Evolutionary conservation across 2,797 vertebrate genomes (phyloP), one percentile per base, ranked within the genome.

Genomic region (Balearica regulorum): DNA sequence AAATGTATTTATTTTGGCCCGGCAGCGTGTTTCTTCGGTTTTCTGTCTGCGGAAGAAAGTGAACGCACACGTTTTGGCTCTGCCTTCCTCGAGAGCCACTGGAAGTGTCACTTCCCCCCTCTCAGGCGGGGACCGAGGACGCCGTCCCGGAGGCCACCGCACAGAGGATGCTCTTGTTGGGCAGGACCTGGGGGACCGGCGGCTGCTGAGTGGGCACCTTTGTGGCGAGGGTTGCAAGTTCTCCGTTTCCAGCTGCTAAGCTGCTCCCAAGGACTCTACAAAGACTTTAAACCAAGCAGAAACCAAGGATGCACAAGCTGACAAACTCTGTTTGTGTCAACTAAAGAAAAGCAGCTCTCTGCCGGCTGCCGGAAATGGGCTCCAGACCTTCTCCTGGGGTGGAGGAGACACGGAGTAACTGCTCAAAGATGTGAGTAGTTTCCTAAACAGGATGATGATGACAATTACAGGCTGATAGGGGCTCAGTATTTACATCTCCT

Each of bases 301-400:
- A 96, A 87, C 75, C 9, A 65, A 94, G 95, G 97, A 97, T 97
- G 97, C 96, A 96, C 93, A 96, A 87, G 94, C 97, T 97, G 98
- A 96, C 96, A 98, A 97, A 97, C 80, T 82, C 88, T 88, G 93
- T 97, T 98, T 98, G 97, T 93, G 97, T 97, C 97, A 97, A 41
- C 51, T 43, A 88, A 93, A 89, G 87, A 13, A 92, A 95, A 94
- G 62, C 94, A 94, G 96, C 58, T 95, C 94, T 48, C 92, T 91
- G 93, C 89, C 53, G 87, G 94, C 93, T 94, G 96, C 92, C 46
- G 87, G 97, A 98, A 98, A 97, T 92, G 92, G 96, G 95, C 96
- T 97, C 94, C 98, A 98, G 97, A 95, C 94, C 93, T 97, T 97
- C 97, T 96, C 79, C 90, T 87, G 81, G 71, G 91, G 43, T 89